Conservation (phyloP, 64 coral and sea anemone species). For the Montipora sp. region DNA sequence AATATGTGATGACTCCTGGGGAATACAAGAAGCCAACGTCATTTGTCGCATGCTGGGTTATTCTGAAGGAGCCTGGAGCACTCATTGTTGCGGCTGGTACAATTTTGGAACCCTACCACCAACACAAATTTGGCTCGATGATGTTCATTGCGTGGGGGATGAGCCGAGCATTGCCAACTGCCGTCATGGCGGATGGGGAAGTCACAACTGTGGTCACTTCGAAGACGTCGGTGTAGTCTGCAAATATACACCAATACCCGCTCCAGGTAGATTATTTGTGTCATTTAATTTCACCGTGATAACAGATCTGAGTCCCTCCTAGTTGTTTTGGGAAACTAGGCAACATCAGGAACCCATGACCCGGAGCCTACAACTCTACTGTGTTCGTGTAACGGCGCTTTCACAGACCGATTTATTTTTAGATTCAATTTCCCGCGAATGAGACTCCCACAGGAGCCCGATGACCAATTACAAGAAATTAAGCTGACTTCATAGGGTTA, state of each 20-base stretch:
- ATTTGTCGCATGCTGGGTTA: conserved; percentile 38
- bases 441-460: too few species aligned
- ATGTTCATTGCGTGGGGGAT: conserved; percentile 72
- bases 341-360: too few species aligned
- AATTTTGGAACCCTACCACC: not conserved
- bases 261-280: conserved; percentile 23
- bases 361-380: too few species aligned
- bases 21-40: conserved; percentile 34
- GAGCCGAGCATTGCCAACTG: conserved; percentile 64
- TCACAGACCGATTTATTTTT: too few species aligned
- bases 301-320: too few species aligned
- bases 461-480: too few species aligned
- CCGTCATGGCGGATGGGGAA: conserved; percentile 61
- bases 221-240: conserved; percentile 59
- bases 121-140: conserved; percentile 75
- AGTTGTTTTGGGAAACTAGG: too few species aligned
- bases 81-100: conserved; percentile 35
- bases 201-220: conserved; percentile 25
- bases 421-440: too few species aligned
- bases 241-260: not conserved
- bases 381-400: too few species aligned
- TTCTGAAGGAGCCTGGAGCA: conserved; percentile 31
- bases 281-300: not conserved
- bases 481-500: too few species aligned
- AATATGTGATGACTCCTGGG: conserved; percentile 32